Conservation (phyloP, 2,113 vertebrate species). For the Abramis brama region DNA sequence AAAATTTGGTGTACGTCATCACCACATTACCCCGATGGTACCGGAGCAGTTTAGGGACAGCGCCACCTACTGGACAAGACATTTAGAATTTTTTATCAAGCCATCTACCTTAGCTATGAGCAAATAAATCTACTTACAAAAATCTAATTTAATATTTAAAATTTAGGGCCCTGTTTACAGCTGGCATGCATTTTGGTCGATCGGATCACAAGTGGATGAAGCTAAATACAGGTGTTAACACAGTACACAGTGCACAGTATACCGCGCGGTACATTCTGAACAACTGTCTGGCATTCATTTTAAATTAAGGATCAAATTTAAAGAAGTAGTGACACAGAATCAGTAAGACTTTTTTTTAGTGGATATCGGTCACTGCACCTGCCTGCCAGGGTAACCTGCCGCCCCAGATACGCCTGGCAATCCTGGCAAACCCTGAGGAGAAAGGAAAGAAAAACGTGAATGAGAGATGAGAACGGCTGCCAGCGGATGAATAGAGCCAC, state of each 20-base stretch:
- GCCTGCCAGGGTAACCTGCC: slow-evolving; percentile 99
- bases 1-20: not conserved
- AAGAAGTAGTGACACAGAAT: not conserved
- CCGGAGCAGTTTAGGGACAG: not conserved
- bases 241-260: not conserved
- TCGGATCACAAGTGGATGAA: no score
- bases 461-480: slow-evolving; percentile 67
- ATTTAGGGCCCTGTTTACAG: no score
- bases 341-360: slow-evolving; percentile 4
- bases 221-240: no score
- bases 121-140: not conserved
- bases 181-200: no score
- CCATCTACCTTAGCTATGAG: not conserved
- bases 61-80: not conserved
- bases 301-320: not conserved
- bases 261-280: not conserved
- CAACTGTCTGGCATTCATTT: not conserved
- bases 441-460: slow-evolving; percentile 59
- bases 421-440: slow-evolving; percentile 86
- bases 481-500: slow-evolving; percentile 72
- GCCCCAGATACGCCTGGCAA: slow-evolving; percentile 82
- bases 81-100: not conserved
- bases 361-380: slow-evolving; percentile 95
- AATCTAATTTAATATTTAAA: no score
- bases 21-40: not conserved